Evolutionary conservation across 2,888 invertebrate genomes (phyloP).

Genomic region (Ypsolopha scabrella): DNA sequence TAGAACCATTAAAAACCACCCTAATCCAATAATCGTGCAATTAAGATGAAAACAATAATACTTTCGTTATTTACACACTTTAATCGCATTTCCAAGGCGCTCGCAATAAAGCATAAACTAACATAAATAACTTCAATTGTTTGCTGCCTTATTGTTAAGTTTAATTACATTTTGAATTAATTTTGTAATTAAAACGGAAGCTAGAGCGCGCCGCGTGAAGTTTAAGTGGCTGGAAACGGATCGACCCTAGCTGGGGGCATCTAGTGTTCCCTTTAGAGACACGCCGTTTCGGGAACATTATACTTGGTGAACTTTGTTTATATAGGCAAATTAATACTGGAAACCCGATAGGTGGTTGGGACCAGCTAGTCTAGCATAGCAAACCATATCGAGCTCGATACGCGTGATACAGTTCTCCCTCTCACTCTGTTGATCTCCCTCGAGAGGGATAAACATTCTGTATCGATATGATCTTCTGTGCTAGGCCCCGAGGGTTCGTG

Average conservation of each 20-base stretch:
- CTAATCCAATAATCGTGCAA: too few species aligned
- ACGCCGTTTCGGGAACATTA: not conserved
- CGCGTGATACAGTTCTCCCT: too few species aligned
- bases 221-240: constrained; percentile 70
- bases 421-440: too few species aligned
- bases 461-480: too few species aligned
- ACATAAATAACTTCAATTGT: constrained; percentile 73
- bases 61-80: too few species aligned
- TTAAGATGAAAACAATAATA: too few species aligned
- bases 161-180: constrained; percentile 73
- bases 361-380: too few species aligned
- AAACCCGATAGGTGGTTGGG: not conserved
- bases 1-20: constrained; percentile 26
- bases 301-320: too few species aligned
- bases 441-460: too few species aligned
- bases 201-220: constrained; percentile 70
- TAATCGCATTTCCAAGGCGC: constrained; percentile 40
- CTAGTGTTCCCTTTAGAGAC: constrained; percentile 5
- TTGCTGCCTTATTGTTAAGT: constrained; percentile 72
- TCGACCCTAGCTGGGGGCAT: constrained; percentile 40
- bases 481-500: too few species aligned
- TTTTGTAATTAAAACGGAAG: constrained; percentile 73
- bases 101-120: constrained; percentile 67
- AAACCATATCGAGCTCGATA: too few species aligned
- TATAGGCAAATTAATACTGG: too few species aligned